Base-by-base conservation (phyloP, 2,797 vertebrate species). In the Masticophis lateralis region DNA sequence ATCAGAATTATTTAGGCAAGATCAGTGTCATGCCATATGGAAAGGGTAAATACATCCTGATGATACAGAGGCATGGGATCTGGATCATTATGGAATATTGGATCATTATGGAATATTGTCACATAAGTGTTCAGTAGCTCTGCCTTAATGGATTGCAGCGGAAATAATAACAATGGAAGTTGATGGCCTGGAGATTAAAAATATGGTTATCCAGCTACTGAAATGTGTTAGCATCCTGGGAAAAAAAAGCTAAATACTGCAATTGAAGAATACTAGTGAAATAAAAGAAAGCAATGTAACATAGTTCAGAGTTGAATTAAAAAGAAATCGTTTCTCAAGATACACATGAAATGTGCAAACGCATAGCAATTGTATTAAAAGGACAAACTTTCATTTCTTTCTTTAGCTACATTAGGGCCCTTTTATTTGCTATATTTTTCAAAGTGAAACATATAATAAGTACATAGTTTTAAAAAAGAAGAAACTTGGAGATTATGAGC, bases 401-500 rank as follows among this genome's bases (percentile, higher is more conserved):
- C 20, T 66, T 87, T 37, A 92, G 56, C 28, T n/a, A 18, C 22
- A 55, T 59, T 43, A 25, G 55, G 63, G 37, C 3, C 88, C 55
- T 87, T 87, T 69, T 6, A 28, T 60, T 93, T 86, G 2, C 43
- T 83, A 60, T n/a, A 74, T 59, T 92, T 83, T 92, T n/a, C 22
- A 6, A 66, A 53, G 25, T 28, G 8, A 86, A 37, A 22, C 57
- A 32, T 74, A 89, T 92, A 28, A 14, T 88, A 69, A 91, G 91
- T 47, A 66, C 88, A 55, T 14, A 16, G n/a, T 56, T 59, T 79
- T 25, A 43, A 87, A 63, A 12, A 86, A 63, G 66, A 66, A 91
- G 56, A 91, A 43, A 53, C 37, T 53, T 83, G 51, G 87, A 51
- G 32, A 92, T 91, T 91, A 88, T 94, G 27, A 86, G 59, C 74